Evolutionary conservation across 2,888 invertebrate species (phyloP).

Genomic region (Cinara cedri): DNA sequence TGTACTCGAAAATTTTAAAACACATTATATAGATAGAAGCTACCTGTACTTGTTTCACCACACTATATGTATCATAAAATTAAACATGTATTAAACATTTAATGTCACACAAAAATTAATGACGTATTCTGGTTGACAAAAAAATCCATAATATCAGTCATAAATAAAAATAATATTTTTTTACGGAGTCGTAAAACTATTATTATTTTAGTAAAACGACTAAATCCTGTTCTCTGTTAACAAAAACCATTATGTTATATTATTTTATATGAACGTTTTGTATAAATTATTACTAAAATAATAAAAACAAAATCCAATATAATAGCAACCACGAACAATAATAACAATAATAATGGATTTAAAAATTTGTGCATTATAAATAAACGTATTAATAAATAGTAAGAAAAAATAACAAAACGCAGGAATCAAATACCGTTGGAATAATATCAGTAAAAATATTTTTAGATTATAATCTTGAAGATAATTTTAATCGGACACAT

Average conservation of each 20-base stretch:
- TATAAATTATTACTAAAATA: conserved; percentile 2
- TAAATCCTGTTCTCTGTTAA: not conserved
- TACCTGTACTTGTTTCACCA: no score
- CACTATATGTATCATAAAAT: no score
- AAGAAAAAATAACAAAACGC: not conserved
- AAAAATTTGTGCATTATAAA: not conserved
- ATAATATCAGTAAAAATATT: not conserved
- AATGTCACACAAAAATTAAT: no score
- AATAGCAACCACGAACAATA: not conserved
- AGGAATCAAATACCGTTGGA: not conserved
- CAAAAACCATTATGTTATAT: not conserved
- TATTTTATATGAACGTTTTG: not conserved
- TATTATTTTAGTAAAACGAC: not conserved
- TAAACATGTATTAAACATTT: no score
- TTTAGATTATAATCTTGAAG: not conserved
- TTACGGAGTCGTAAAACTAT: not conserved
- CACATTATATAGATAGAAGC: no score
- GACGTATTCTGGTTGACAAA: no score
- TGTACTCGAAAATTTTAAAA: no score
- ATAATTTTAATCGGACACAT: not conserved
- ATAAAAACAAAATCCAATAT: conserved; percentile 1
- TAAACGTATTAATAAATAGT: not conserved
- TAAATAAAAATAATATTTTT: conserved; percentile 6
- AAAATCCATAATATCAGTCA: not conserved
- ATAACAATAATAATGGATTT: not conserved